Base-by-base conservation (phyloP, 1,140 invertebrate genomes). In the Brachionus rotundiformis region DNA sequence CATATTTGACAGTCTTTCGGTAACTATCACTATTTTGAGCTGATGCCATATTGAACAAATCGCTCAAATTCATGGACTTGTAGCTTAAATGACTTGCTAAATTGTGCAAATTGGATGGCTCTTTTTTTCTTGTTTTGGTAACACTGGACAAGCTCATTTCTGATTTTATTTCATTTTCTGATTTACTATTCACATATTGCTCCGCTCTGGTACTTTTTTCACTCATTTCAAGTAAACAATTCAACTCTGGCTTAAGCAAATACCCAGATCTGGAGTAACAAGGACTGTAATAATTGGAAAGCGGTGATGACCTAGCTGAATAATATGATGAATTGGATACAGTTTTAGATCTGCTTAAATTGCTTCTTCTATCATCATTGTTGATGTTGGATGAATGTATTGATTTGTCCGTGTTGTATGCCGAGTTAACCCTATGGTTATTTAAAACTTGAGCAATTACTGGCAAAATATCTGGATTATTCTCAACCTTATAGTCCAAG, bases 131-230 rank as follows among this genome's bases (percentile, higher is more conserved):
- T 23, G n/a, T 25, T 33, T 44, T 54, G n/a, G 8, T 59, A 10
- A 8, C 41, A 25, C 7, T 39, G 2, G 23, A 54, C 25, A 11
- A 19, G 59, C 11, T 19, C 2, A 25, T 23, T 19, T 59, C 59
- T 16, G 44, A 59, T 19, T 39, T 11, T 25, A 41, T 36, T 13
- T 79, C 76, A 3, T 2, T 33, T 41, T 79, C 76, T 1, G 47
- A 79, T 59, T 79, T 79, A 29, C 76, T 79, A 13, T n/a, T 73
- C 25, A 79, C 76, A 59, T 39, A 79, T 23, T 79, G 11, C 11
- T 79, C 47, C 23, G 25, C 76, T 25, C 31, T 7, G n/a, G 2
- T 23, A 7, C 25, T 19, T 39, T 59, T 79, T 7, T 16, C 73
- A 3, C 29, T 59, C 76, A 79, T 13, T 39, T 79, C 76, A 36